phyloP scores from a whole-genome alignment of 1,140 invertebrate species.

The Araneus ventricosus region DNA sequence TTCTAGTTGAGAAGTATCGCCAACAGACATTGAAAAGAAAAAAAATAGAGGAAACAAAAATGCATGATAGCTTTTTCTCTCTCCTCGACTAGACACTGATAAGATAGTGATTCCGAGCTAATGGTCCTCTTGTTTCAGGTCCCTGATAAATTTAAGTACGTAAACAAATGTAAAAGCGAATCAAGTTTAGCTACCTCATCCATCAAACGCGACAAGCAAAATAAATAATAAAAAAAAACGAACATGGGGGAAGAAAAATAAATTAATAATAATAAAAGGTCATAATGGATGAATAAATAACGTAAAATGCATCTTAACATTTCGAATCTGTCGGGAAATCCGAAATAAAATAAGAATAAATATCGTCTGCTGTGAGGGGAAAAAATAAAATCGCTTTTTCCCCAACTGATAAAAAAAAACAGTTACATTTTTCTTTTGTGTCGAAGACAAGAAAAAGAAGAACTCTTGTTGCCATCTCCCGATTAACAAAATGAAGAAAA shows the following conservation, averaged over 20 bases:
- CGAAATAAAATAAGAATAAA: neutral
- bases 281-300: slow-evolving; percentile 17
- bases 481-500: slow-evolving; percentile 47
- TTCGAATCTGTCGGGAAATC: neutral
- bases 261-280: neutral
- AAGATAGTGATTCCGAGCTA: neutral
- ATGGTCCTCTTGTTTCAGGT: neutral
- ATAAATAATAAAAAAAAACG: neutral
- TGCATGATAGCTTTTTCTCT: neutral
- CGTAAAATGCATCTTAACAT: neutral
- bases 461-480: slow-evolving; percentile 53
- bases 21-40: neutral
- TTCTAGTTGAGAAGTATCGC: neutral
- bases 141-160: slow-evolving; percentile 27
- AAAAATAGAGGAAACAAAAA: neutral
- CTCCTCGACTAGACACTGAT: neutral
- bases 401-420: slow-evolving; percentile 52
- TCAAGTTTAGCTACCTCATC: slow-evolving; percentile 27
- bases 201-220: neutral
- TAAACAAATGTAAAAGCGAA: slow-evolving; percentile 31
- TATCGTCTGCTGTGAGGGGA: too few relatives aligned
- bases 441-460: slow-evolving; percentile 18
- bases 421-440: slow-evolving; percentile 43
- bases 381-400: neutral
- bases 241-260: neutral